Base-by-base conservation (phyloP, 2,797 vertebrate genomes). In the Cottoperca gobio region DNA sequence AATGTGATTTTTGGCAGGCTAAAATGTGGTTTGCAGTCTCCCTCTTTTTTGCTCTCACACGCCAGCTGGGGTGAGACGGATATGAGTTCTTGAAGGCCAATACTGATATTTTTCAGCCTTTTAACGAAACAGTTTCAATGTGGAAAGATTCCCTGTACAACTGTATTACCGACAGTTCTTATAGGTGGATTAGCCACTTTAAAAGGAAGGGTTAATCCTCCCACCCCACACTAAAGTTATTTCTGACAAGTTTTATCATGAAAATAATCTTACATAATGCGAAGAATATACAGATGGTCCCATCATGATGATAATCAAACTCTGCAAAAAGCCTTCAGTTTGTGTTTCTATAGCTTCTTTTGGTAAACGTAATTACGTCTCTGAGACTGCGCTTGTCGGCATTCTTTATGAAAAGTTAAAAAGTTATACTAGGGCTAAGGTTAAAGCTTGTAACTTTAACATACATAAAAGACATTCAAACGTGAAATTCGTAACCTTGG, bases 1-100 rank as follows among this genome's bases (percentile, higher is more conserved):
- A 92, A 92, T 92, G 92, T 90, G 91, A 91, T 88, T 92, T 92
- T 92, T 92, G 92, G 92, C 92, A 91, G 63, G 67, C 87, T 84
- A 75, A 86, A 78, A 91, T 89, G 87, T 85, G 83, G 79, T 84
- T 85, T 88, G 65, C 81, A 76, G 84, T 61, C 87, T 86, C 80
- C 76, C 70, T 83, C 85, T 89, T 89, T 83, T 69, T 89, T 79
- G 85, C 84, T 67, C 83, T 86, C 83, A 78, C 72, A 69, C 62
- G 54, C 79, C 86, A 86, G 84, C 88, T 88, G 88, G 82, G 82
- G 73, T 84, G 81, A 71, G 82, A 82, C 86, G 79, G 81, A 87
- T 86, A 88, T 70, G 63, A 62, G 70, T 70, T 76, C 61, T 81
- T 84, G 26, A 78, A 83, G 73, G 81, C 82, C 83, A 82, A 33